A percentile compares a stretch with the other conserved stretches of the same genome.
Evolutionary conservation across 2,113 vertebrate genomes (phyloP).

Genomic region (Noctilio leporinus): DNA sequence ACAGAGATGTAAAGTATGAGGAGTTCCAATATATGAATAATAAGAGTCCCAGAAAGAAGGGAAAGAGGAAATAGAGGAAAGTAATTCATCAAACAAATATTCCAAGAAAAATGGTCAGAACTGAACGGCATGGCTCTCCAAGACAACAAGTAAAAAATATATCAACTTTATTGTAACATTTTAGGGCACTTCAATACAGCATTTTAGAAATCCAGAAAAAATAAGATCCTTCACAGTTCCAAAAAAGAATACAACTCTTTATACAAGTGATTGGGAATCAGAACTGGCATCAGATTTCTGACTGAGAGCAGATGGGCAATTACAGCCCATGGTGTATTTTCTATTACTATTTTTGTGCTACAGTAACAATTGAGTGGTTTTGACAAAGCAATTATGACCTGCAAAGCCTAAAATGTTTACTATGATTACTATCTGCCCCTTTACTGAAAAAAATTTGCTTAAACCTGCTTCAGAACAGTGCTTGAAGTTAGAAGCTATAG

Average conservation of each 20-base stretch:
- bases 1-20: neutral
- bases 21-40: neutral
- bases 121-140: neutral
- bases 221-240: neutral
- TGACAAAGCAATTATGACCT: no score
- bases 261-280: neutral
- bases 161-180: neutral
- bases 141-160: neutral
- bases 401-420: no score
- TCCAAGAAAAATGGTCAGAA: neutral
- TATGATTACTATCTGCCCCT: no score
- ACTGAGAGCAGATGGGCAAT: neutral
- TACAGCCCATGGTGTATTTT: neutral
- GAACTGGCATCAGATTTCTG: neutral
- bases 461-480: neutral
- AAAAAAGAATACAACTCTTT: neutral
- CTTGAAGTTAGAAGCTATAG: neutral
- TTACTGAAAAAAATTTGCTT: no score
- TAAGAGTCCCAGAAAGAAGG: no score
- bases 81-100: neutral
- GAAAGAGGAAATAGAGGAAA: neutral
- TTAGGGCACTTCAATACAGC: neutral
- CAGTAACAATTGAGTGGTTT: no score
- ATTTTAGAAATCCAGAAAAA: neutral
- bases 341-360: rapidly evolving